A percentile compares a stretch with the other conserved stretches of the same genome.
These are phyloP conservation scores for Peromyscus melanophrys DNA, from an alignment of 2,797 vertebrate species.

Conservation along the genomic window DNA sequence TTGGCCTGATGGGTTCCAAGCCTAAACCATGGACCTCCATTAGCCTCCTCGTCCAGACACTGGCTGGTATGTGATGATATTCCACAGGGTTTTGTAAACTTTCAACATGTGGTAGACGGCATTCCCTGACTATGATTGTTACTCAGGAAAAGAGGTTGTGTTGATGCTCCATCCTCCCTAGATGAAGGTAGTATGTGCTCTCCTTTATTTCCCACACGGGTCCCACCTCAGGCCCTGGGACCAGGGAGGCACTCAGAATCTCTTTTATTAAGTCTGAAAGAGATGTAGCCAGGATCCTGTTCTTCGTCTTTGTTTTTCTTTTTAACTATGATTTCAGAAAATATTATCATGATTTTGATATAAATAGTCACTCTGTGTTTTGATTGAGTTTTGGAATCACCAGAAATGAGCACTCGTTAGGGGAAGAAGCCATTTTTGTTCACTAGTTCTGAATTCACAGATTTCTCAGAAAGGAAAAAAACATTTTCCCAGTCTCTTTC, in stretches of 20 bases:
- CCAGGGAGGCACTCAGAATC: background rate
- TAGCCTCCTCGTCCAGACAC: background rate
- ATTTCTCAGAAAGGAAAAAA: constrained; percentile 29
- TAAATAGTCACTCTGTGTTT: background rate
- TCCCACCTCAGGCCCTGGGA: background rate
- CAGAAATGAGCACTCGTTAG: constrained; percentile 1
- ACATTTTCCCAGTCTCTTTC: background rate
- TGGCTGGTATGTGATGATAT: background rate
- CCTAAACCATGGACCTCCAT: background rate
- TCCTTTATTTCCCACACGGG: background rate
- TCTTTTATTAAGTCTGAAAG: background rate
- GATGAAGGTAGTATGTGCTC: background rate
- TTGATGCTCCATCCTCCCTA: background rate
- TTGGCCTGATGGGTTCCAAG: background rate
- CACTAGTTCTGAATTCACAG: constrained; percentile 26
- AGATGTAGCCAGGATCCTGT: background rate
- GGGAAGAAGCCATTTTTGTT: background rate
- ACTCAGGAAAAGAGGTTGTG: background rate
- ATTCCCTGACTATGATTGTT: background rate
- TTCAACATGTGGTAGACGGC: background rate
- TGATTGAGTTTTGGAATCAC: constrained; percentile 13
- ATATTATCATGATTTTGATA: background rate
- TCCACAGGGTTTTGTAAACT: background rate
- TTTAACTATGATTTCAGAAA: background rate
- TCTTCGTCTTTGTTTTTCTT: background rate